Evolutionary conservation across 2,888 invertebrate genomes (phyloP), one percentile per base, ranked within the genome.

Genomic region (Drosophila ustulata): DNA sequence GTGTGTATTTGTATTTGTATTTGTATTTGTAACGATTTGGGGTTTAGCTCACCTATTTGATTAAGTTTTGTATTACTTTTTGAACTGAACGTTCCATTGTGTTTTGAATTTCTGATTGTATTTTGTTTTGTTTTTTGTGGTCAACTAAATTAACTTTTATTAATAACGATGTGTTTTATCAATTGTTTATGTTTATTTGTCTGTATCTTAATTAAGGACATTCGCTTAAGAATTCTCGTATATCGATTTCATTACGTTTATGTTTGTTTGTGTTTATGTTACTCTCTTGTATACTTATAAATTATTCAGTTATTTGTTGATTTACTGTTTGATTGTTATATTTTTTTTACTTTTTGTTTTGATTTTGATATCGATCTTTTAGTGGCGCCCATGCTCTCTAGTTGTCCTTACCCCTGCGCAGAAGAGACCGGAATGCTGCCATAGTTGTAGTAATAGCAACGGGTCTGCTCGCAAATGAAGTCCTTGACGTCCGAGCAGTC

Each of bases 371-470:
- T 63, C 55, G 71, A 34, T 34, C 9, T 32, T 77, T 78, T 68
- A 81, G 72, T 77, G 78, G 75, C 72, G 78, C 76, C 78, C 59
- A 61, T 67, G 69, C 66, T 76, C 59, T 80, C 63, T 79, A 64
- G 75, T 82, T 71, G 78, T 81, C 89, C 96, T 96, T 97, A 97
- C 96, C 96, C 96, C 96, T 97, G 96, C 94, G 96, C 95, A 90
- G 96, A 96, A 92, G 96, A 96, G 91, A 96, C 96, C 92, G 96
- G 96, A 94, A 96, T 96, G 93, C 96, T 96, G 92, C 96, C 97
- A 93, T 97, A 97, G 93, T 97, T 97, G 94, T 96, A 97, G 93
- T 96, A 97, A 93, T 97, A 97, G 94, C 97, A 97, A 91, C 97
- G 95, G 74, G 97, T 97, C 93, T 97, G 96, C 93, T 97, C 97